Conservation (phyloP, 2,888 invertebrate genomes). For the Cremastinae sp. region DNA sequence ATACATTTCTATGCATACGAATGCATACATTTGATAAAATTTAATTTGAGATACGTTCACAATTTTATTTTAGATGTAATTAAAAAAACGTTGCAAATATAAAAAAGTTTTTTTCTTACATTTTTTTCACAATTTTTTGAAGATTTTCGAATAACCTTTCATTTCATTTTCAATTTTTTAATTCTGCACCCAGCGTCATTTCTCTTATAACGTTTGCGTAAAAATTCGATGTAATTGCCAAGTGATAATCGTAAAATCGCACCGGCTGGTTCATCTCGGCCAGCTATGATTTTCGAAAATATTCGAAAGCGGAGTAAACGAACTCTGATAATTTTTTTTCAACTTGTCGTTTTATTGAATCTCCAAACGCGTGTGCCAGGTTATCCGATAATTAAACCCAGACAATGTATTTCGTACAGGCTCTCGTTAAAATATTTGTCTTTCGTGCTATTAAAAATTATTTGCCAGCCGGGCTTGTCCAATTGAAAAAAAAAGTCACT, state of each 20-base stretch:
- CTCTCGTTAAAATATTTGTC: too few species aligned
- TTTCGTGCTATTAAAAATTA: too few species aligned
- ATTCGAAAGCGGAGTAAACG: constrained; percentile 47
- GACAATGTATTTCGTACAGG: too few species aligned
- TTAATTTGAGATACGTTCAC: too few species aligned
- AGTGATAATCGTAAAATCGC: constrained; percentile 65
- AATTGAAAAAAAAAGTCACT: neutral
- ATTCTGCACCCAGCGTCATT: neutral
- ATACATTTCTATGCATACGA: neutral
- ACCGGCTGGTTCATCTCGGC: constrained; percentile 38
- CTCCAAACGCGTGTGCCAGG: neutral
- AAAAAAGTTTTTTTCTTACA: too few species aligned
- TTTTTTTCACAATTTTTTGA: too few species aligned
- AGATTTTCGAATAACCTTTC: neutral
- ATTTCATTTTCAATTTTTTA: constrained; percentile 3
- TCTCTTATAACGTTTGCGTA: constrained; percentile 14
- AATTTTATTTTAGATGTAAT: constrained; percentile 28
- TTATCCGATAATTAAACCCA: too few species aligned
- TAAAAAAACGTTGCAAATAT: too few species aligned
- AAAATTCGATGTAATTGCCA: constrained; percentile 59
- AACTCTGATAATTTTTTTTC: constrained; percentile 22
- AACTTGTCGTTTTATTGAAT: constrained; percentile 46
- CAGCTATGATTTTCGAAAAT: constrained; percentile 25
- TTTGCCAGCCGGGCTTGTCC: too few species aligned
- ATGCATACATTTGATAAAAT: too few species aligned